These are phyloP conservation scores for Sciurus niger DNA, from an alignment of 2,113 vertebrate genomes.

Conservation along the genomic window DNA sequence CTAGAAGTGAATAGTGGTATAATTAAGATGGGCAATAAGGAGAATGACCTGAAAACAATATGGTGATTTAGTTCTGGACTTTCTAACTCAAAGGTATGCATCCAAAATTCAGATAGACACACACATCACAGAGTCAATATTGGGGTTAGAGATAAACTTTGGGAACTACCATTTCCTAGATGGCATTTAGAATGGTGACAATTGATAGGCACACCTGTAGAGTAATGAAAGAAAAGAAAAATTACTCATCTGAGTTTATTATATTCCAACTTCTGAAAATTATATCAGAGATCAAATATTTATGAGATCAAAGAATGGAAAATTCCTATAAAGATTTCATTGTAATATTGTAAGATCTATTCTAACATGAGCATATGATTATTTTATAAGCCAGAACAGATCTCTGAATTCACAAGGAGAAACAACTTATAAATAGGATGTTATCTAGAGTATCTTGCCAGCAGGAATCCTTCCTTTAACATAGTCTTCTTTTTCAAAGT, in stretches of 20 bases:
- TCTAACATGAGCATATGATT: conserved; percentile 17
- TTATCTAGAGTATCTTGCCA: background rate
- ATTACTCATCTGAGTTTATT: conserved; percentile 39
- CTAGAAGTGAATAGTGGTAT: background rate
- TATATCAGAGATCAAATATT: conserved; percentile 31
- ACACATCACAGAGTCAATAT: background rate
- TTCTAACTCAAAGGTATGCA: background rate
- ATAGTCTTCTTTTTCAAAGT: background rate
- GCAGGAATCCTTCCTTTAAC: conserved; percentile 42
- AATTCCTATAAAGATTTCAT: background rate
- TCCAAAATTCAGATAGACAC: background rate
- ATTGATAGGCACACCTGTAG: background rate
- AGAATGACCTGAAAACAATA: background rate
- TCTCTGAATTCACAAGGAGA: conserved; percentile 11
- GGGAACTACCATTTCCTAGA: background rate
- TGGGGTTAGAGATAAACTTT: background rate
- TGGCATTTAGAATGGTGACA: background rate
- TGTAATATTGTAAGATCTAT: background rate
- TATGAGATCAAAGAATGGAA: conserved; percentile 6
- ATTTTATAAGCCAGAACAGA: conserved; percentile 64
- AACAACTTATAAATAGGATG: conserved; percentile 44
- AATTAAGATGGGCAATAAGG: background rate
- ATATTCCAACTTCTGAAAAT: conserved; percentile 34
- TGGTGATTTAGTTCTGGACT: background rate
- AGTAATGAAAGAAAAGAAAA: conserved; percentile 31